Evolutionary conservation across 2,888 invertebrate genomes (phyloP).

Genomic region (Chelonus formosanus): DNA sequence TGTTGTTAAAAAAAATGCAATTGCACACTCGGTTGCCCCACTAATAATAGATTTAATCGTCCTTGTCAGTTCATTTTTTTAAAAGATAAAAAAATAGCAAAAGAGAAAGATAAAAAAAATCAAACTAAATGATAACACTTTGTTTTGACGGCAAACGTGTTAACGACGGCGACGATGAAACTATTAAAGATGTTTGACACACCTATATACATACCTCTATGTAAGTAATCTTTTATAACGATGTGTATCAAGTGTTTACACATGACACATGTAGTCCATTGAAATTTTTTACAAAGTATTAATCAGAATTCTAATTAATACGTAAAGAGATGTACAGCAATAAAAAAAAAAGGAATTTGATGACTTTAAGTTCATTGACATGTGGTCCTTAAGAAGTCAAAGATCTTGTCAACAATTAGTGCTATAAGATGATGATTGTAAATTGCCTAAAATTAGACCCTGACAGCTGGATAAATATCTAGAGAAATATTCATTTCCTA

Average conservation of each 20-base stretch:
- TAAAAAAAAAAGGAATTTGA: too few relatives aligned
- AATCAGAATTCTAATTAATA: too few relatives aligned
- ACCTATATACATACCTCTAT: conserved; percentile 4
- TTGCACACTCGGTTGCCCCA: not conserved
- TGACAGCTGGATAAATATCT: too few relatives aligned
- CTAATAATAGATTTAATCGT: conserved; percentile 7
- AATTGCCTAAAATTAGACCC: too few relatives aligned
- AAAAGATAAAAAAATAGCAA: conserved; percentile 10
- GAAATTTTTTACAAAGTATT: not conserved
- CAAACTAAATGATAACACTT: conserved; percentile 16
- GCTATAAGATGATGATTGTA: too few relatives aligned
- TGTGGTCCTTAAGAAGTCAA: too few relatives aligned
- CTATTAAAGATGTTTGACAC: conserved; percentile 29
- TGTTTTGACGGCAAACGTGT: conserved; percentile 39
- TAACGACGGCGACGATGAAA: conserved; percentile 35
- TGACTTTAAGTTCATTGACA: too few relatives aligned
- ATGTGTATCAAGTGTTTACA: not conserved
- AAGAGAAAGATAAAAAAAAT: not conserved
- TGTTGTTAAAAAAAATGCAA: conserved; percentile 16
- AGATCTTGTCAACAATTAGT: too few relatives aligned
- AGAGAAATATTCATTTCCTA: too few relatives aligned
- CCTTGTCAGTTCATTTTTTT: conserved; percentile 13
- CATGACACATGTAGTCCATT: not conserved
- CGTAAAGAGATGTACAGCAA: too few relatives aligned
- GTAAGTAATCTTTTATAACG: not conserved